Evolutionary conservation across 2,797 vertebrate genomes (phyloP), one percentile per base, ranked within the genome.

Genomic region (Buphagus erythrorhynchus): DNA sequence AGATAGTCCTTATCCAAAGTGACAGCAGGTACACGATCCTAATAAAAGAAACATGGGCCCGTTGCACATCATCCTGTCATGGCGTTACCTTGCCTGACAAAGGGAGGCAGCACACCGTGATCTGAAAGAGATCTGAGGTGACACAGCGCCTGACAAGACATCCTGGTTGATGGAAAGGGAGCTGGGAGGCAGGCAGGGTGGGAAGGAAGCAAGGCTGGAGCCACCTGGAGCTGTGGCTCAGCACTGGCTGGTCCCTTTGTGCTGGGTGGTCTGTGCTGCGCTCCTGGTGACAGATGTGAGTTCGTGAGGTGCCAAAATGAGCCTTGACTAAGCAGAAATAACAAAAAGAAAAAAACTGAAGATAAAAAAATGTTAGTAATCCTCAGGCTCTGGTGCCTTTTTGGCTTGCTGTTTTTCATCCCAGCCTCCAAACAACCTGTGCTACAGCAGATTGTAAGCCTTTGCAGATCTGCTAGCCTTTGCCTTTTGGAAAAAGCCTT

Each of bases 1-100:
- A 61, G 81, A 77, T 91, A 79, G 81, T 78, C 73, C 65, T 96
- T 95, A 96, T 95, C 67, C 19, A 20, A 92, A 74, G 74, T 88
- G 94, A 97, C 95, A 95, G 78, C 86, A 95, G 96, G 88, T 95
- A 95, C 82, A 79, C 11, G 10, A 77, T 92, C 58, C 57, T 90
- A 93, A 86, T 95, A 89, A 96, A 95, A 95, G 93, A 88, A 94
- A 90, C 78, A 74, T 88, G 77, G 71, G 75, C 48, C 38, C 12
- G 0, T 63, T 86, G 83, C 87, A 86, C 94, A 88, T 95, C 86
- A 78, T 51, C 35, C 72, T 89, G 87, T 96, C 91, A 80, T 51
- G 67, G n/a, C 6, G 0, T 95, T 90, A 61, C 92, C 73, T 93
- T 84, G 66, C 62, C 73, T 89, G 87, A 94, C 89, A 95, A 95